Evolutionary conservation across 2,797 vertebrate species (phyloP).

Genomic region (Myotis pilosus): DNA sequence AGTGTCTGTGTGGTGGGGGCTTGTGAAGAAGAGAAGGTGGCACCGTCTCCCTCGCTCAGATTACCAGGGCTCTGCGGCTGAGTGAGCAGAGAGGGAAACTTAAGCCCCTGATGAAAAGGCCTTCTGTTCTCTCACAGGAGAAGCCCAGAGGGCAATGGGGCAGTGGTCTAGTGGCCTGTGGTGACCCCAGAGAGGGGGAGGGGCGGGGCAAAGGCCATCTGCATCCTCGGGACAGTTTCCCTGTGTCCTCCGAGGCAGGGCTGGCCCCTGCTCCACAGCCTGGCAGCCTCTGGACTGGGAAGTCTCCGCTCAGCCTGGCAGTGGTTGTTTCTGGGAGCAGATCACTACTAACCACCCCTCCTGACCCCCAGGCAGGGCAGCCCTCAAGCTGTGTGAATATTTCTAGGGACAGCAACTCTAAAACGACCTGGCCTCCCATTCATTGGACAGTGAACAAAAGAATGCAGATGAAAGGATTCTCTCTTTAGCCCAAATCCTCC

Average conservation of each 20-base stretch:
- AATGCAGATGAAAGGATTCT: neutral
- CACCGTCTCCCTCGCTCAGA: neutral
- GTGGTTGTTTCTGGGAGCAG: neutral
- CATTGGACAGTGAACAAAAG: slow-evolving; percentile 16
- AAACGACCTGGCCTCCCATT: neutral
- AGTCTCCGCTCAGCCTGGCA: neutral
- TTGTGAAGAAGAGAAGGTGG: neutral
- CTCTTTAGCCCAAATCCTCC: neutral
- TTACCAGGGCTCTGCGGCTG: slow-evolving; percentile 26
- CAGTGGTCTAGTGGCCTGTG: slow-evolving; percentile 53
- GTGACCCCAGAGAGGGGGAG: slow-evolving; percentile 30
- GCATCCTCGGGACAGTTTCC: neutral
- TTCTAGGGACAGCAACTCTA: neutral
- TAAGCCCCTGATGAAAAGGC: slow-evolving; percentile 64
- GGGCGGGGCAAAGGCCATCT: slow-evolving; percentile 18
- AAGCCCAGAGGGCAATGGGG: slow-evolving; percentile 43
- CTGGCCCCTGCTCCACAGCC: neutral
- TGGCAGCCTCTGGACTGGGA: neutral
- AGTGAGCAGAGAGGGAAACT: slow-evolving; percentile 37
- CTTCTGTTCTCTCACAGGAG: slow-evolving; percentile 59
- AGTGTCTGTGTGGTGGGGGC: neutral
- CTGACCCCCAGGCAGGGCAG: too few species aligned
- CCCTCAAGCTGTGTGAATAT: neutral
- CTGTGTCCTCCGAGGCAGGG: neutral
- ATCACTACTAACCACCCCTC: neutral